These are phyloP conservation scores for Montipora capricornis DNA, from an alignment of 64 coral and sea anemone species.

Conservation along the genomic window DNA sequence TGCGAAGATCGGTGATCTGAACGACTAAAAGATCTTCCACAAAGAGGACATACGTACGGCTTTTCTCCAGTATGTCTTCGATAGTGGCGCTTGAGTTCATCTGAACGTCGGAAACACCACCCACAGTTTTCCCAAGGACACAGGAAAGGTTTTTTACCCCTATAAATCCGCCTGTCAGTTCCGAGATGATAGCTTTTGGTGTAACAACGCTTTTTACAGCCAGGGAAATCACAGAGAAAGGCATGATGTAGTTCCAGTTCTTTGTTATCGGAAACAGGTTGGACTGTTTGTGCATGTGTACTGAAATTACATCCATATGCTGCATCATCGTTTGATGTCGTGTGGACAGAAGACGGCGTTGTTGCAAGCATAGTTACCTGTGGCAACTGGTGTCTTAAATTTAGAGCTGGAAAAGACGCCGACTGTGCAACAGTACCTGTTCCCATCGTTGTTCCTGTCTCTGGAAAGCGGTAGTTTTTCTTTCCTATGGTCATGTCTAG, in stretches of 20 bases:
- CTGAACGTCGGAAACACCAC: too few relatives aligned
- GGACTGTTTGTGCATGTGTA: neutral
- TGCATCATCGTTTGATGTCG: neutral
- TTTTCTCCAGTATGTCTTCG: too few relatives aligned
- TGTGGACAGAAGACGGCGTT: neutral
- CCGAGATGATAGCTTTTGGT: constrained; percentile 83
- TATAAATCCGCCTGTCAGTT: constrained; percentile 74
- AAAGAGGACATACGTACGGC: too few relatives aligned
- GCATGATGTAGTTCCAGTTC: constrained; percentile 11
- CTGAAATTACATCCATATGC: neutral
- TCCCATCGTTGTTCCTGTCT: neutral
- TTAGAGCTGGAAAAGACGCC: neutral
- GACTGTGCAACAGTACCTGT: neutral
- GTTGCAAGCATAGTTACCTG: constrained; percentile 6
- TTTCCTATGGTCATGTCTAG: neutral
- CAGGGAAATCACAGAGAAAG: constrained; percentile 90
- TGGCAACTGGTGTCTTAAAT: constrained; percentile 25
- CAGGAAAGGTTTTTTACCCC: constrained; percentile 87
- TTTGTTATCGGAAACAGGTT: neutral
- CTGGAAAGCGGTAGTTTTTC: constrained; percentile 42
- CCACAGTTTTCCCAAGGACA: constrained; percentile 62
- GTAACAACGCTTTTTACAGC: constrained; percentile 78
- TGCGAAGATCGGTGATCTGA: too few relatives aligned
- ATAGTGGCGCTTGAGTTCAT: too few relatives aligned
- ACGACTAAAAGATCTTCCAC: too few relatives aligned